These are phyloP conservation scores for Eumacrocentrus americanus DNA, from an alignment of 2,888 invertebrate species.

Conservation along the genomic window DNA sequence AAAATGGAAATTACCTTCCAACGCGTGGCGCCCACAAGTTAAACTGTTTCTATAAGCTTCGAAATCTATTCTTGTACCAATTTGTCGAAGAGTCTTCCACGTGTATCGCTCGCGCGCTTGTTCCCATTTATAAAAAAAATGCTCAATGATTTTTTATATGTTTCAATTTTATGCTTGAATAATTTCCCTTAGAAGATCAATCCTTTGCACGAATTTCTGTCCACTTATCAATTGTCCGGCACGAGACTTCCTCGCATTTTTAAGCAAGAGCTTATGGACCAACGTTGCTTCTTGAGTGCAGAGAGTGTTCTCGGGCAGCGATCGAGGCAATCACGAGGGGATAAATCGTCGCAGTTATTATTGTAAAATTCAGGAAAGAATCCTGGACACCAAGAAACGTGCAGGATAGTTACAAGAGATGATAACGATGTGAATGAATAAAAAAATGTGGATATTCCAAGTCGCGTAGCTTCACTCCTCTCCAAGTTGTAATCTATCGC, in stretches of 20 bases:
- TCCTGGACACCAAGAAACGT: neutral
- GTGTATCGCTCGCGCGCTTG: slow-evolving; percentile 37
- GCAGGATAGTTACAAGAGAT: too few relatives aligned
- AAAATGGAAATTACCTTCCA: slow-evolving; percentile 17
- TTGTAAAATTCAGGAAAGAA: neutral
- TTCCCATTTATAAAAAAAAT: slow-evolving; percentile 17
- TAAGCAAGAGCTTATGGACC: neutral
- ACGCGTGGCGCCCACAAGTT: slow-evolving; percentile 34
- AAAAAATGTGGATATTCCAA: slow-evolving; percentile 31
- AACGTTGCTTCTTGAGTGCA: neutral
- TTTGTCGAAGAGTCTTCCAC: slow-evolving; percentile 42
- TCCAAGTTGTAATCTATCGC: slow-evolving; percentile 46
- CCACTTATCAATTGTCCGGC: too few relatives aligned
- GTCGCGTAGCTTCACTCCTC: slow-evolving; percentile 43
- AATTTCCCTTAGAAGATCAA: too few relatives aligned
- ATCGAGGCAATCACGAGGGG: too few relatives aligned
- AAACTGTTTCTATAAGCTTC: slow-evolving; percentile 41
- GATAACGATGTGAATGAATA: slow-evolving; percentile 17
- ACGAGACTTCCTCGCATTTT: neutral
- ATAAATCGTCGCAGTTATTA: neutral
- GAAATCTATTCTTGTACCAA: slow-evolving; percentile 56
- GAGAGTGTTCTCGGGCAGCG: neutral
- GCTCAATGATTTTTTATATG: neutral
- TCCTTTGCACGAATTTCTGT: too few relatives aligned
- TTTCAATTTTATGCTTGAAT: too few relatives aligned